Evolutionary conservation across 2,888 invertebrate species (phyloP).

Genomic region (Iselma pallidipennis): DNA sequence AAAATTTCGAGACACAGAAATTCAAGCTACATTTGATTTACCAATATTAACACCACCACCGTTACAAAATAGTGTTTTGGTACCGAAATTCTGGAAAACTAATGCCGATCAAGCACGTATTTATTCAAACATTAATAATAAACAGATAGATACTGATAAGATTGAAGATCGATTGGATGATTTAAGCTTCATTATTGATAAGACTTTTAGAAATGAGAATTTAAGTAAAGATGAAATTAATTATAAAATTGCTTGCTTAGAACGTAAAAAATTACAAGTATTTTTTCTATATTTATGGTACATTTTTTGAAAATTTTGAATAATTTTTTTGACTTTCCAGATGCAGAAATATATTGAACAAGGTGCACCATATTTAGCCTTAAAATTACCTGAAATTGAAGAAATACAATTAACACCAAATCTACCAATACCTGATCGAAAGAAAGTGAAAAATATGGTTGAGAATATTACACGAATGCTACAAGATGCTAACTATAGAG

Average conservation of each 20-base stretch:
- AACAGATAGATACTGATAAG: slow-evolving; percentile 1
- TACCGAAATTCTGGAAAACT: slow-evolving; percentile 51
- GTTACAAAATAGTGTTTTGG: slow-evolving; percentile 52
- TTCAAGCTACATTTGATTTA: slow-evolving; percentile 37
- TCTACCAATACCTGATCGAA: slow-evolving; percentile 48
- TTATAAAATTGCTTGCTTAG: slow-evolving; percentile 57
- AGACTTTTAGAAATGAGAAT: slow-evolving; percentile 53
- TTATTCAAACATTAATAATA: neutral
- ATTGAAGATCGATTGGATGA: slow-evolving; percentile 18
- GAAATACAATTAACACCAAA: slow-evolving; percentile 53
- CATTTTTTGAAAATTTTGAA: slow-evolving; percentile 30
- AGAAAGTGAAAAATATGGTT: slow-evolving; percentile 36
- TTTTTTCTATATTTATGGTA: slow-evolving; percentile 10
- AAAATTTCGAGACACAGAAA: slow-evolving; percentile 36
- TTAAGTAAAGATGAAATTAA: slow-evolving; percentile 60
- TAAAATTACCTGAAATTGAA: slow-evolving; percentile 58
- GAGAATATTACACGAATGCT: slow-evolving; percentile 44
- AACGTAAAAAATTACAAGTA: slow-evolving; percentile 50
- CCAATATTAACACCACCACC: slow-evolving; percentile 50
- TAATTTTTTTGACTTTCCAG: slow-evolving; percentile 44
- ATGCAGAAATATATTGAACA: slow-evolving; percentile 60
- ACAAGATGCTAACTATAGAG: slow-evolving; percentile 41
- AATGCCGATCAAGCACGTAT: slow-evolving; percentile 16
- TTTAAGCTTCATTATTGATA: slow-evolving; percentile 36
- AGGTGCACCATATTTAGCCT: slow-evolving; percentile 64